A percentile compares a stretch with the other conserved stretches of the same genome.
These are phyloP conservation scores for Odontamblyopus lacepedii DNA, from an alignment of 2,797 vertebrate species.

Conservation along the genomic window DNA sequence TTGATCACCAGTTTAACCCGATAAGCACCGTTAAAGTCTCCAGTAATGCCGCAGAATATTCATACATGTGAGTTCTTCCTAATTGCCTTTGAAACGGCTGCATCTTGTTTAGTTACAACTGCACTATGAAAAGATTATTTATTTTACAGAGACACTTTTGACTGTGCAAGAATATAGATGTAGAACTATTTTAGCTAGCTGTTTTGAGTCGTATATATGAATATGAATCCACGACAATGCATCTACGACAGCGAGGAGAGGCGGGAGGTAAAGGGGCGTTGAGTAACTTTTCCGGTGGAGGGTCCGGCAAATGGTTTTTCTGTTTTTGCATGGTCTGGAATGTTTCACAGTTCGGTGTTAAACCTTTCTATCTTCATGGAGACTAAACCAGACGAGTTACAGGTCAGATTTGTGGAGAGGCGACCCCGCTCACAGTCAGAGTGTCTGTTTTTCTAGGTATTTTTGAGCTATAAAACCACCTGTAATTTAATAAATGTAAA, in stretches of 20 bases:
- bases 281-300: too few relatives aligned
- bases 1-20: neutral
- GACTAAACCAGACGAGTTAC: too few relatives aligned
- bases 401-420: too few relatives aligned
- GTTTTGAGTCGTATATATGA: neutral
- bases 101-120: neutral
- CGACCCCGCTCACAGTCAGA: too few relatives aligned
- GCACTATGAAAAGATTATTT: slow-evolving; percentile 9
- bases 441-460: too few relatives aligned
- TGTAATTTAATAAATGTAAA: too few relatives aligned
- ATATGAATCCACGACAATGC: neutral
- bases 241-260: neutral
- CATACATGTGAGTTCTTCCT: slow-evolving; percentile 1
- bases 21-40: neutral
- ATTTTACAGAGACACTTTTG: slow-evolving; percentile 3
- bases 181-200: neutral
- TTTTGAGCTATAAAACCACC: too few relatives aligned
- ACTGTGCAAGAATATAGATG: slow-evolving; percentile 3
- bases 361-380: too few relatives aligned
- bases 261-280: neutral
- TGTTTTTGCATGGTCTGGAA: too few relatives aligned
- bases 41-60: neutral
- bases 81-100: slow-evolving; percentile 6
- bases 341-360: too few relatives aligned
- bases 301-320: too few relatives aligned